Evolutionary conservation across 2,113 vertebrate species (phyloP).

Genomic region (Malaclemys terrapin): DNA sequence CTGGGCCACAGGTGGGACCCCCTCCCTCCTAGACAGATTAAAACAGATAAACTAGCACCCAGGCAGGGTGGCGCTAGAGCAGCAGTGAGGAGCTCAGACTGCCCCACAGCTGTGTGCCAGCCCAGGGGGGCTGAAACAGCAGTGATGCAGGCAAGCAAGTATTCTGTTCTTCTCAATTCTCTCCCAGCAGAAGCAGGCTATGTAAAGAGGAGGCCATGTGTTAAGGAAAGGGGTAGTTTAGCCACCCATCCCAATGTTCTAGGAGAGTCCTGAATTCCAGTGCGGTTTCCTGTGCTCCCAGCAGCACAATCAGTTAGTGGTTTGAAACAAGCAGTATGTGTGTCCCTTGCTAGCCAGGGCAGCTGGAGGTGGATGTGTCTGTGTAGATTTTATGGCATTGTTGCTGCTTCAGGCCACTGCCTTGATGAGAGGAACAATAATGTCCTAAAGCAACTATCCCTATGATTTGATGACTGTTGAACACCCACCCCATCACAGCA

Average conservation of each 20-base stretch:
- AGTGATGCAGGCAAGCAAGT: not conserved
- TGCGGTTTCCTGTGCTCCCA: conserved; percentile 11
- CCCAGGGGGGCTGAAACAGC: not conserved
- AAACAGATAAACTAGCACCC: not conserved
- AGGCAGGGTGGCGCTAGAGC: not conserved
- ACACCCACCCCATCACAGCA: not conserved
- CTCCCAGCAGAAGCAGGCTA: not conserved
- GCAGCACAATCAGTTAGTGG: conserved; percentile 11
- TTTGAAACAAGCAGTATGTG: not conserved
- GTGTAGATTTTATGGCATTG: conserved; percentile 59
- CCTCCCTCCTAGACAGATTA: not conserved
- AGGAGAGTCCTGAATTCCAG: conserved; percentile 1
- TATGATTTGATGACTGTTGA: conserved; percentile 33
- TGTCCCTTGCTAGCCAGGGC: not conserved
- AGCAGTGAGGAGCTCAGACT: not conserved
- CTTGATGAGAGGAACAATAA: conserved; percentile 52
- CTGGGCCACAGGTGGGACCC: not conserved
- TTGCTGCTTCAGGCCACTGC: conserved; percentile 49
- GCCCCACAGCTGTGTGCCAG: not conserved
- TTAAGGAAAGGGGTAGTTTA: not conserved
- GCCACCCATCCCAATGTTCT: not conserved
- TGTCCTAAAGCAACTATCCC: conserved; percentile 42
- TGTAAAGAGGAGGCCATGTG: not conserved
- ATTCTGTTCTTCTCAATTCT: not conserved
- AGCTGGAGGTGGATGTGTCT: conserved; percentile 67